Base-by-base conservation (phyloP, 2,888 invertebrate genomes). In the Drosophila mulleri region DNA sequence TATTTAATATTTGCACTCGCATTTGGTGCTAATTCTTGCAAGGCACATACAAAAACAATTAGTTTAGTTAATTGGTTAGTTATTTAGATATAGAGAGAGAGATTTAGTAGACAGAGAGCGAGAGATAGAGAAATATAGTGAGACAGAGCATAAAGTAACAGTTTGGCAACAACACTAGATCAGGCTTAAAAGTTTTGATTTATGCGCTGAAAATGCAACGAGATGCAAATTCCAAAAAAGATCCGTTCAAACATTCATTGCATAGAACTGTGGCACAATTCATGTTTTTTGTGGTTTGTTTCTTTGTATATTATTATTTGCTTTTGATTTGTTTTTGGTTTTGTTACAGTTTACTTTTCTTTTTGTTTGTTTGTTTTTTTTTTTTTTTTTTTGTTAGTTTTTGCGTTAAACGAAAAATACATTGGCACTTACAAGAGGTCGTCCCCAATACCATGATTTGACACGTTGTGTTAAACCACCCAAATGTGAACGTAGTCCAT, bases 361-460 rank as follows among this genome's bases (percentile, higher is more conserved):
- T 78, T 76, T 54, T 54, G 65, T 37, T 79, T 83, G 75, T 63
- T 78, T 70, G 37, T 63, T 72, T 68, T 67, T 78, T n/a, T n/a
- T n/a, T 83, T 76, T 63, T 78, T 70, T 37, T 63, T 72, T 68
- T 67, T 78, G 80, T 82, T 75, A 76, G 60, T 88, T 83, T 88
- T 88, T 83, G 81, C 85, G 80, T 83, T 85, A 78, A 87, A 91
- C 88, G 90, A 90, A 92, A 91, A 92, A 91, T 92, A 93, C 92
- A 92, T 92, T 92, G 93, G 93, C 95, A 97, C 97, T 97, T 97
- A 97, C 97, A 95, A 97, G 96, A 96, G 97, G 97, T 96, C 97
- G 96, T 95, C 97, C 97, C 97, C 97, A 97, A 96, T 97, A 97
- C 97, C 97, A 97, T 95, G 97, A 97, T 95, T 97, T 97, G 95